These are phyloP conservation scores for Solenopsis fugax DNA, from an alignment of 1,140 invertebrate genomes.

Conservation along the genomic window DNA sequence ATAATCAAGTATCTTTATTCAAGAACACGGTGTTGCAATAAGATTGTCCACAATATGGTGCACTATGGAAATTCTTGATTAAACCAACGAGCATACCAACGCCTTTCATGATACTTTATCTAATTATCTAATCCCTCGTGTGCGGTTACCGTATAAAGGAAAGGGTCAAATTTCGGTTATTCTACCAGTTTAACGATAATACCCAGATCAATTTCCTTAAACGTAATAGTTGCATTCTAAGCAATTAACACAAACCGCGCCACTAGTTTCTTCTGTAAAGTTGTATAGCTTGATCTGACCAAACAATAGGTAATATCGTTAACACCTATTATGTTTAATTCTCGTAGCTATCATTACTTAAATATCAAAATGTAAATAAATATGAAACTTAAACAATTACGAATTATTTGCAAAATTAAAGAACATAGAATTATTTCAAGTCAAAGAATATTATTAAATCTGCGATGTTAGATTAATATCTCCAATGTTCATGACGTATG, in stretches of 20 bases:
- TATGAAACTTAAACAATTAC: neutral
- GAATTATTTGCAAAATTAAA: neutral
- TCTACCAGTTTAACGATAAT: slow-evolving; percentile 26
- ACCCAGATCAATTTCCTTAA: slow-evolving; percentile 32
- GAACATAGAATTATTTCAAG: neutral
- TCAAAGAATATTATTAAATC: neutral
- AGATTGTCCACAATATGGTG: neutral
- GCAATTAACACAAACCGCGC: slow-evolving; percentile 3
- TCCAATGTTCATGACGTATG: neutral
- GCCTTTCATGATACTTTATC: slow-evolving; percentile 48
- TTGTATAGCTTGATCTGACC: neutral
- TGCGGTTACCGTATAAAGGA: slow-evolving; percentile 48
- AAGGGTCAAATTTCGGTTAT: neutral
- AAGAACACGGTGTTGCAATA: neutral
- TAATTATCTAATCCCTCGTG: slow-evolving; percentile 28
- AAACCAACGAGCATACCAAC: neutral
- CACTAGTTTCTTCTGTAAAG: neutral
- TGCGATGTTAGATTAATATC: neutral
- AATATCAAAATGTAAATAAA: neutral
- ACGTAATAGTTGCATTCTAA: slow-evolving; percentile 46
- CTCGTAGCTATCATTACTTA: neutral
- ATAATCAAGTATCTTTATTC: neutral
- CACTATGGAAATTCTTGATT: neutral
- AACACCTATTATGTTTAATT: neutral
- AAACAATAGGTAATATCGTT: neutral